Percentiles rank a stretch among this genome's conserved stretches.
phyloP scores from a whole-genome alignment of 2,113 vertebrate genomes.

The Agapornis roseicollis region DNA sequence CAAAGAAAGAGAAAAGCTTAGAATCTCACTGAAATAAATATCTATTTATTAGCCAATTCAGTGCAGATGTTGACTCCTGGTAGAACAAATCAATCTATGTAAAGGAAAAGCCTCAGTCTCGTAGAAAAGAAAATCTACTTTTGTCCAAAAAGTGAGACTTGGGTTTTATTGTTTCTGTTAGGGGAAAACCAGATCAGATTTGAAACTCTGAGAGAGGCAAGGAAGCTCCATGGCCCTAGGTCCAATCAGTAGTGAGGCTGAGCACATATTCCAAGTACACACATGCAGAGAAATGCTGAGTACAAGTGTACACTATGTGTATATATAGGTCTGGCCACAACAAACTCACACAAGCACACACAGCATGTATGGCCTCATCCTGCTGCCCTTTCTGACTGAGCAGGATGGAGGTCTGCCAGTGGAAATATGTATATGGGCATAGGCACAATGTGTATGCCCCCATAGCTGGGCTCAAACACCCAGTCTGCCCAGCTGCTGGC shows the following conservation, averaged over 20 bases:
- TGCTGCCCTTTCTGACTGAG: background rate
- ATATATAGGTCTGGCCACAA: background rate
- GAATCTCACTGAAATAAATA: background rate
- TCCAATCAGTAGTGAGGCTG: background rate
- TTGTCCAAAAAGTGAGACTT: background rate
- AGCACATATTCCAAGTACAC: background rate
- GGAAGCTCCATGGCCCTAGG: too few species aligned
- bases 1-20: background rate
- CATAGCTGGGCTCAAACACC: background rate
- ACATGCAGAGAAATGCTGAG: background rate
- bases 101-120: background rate
- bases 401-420: background rate
- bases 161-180: accelerated
- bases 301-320: background rate
- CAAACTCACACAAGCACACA: background rate
- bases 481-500: background rate
- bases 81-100: background rate
- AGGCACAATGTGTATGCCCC: background rate
- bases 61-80: background rate
- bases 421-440: accelerated
- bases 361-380: background rate
- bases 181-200: background rate
- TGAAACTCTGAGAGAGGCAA: background rate
- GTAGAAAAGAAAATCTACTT: background rate
- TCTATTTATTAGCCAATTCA: background rate